phyloP scores from a whole-genome alignment of 1,140 invertebrate genomes.

The Leguminivora glycinivorella region DNA sequence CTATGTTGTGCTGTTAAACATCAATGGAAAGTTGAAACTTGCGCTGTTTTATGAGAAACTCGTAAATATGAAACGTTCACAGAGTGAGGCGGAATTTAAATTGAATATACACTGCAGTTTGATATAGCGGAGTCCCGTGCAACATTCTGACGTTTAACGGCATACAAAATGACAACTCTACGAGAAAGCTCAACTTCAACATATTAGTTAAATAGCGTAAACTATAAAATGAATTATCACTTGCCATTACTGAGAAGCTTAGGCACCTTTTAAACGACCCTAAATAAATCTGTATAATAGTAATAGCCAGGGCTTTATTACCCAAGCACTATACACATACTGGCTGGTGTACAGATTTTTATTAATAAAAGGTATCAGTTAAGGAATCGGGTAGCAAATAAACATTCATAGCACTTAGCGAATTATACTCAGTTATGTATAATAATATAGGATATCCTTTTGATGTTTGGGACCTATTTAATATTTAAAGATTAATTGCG shows the following conservation, averaged over 20 bases:
- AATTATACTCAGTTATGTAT: not conserved
- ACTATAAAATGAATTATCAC: conserved; percentile 17
- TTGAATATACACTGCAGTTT: conserved; percentile 4
- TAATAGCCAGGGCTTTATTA: not conserved
- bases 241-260: not conserved
- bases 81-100: conserved; percentile 4
- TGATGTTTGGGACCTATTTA: not conserved
- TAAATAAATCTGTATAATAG: conserved; percentile 1
- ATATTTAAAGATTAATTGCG: conserved; percentile 1
- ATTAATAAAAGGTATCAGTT: not conserved
- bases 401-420: too few species aligned
- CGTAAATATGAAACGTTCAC: conserved; percentile 13
- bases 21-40: not conserved
- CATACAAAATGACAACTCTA: conserved; percentile 5
- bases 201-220: not conserved
- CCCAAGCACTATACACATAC: not conserved
- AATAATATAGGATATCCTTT: not conserved
- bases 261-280: not conserved
- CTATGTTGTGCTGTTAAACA: not conserved
- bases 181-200: conserved; percentile 1
- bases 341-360: not conserved
- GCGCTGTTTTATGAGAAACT: not conserved
- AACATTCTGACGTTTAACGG: conserved; percentile 6
- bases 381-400: not conserved
- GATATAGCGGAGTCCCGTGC: not conserved